Evolutionary conservation across 2,797 vertebrate species (phyloP).

Genomic region (Megalops cyprinoides): DNA sequence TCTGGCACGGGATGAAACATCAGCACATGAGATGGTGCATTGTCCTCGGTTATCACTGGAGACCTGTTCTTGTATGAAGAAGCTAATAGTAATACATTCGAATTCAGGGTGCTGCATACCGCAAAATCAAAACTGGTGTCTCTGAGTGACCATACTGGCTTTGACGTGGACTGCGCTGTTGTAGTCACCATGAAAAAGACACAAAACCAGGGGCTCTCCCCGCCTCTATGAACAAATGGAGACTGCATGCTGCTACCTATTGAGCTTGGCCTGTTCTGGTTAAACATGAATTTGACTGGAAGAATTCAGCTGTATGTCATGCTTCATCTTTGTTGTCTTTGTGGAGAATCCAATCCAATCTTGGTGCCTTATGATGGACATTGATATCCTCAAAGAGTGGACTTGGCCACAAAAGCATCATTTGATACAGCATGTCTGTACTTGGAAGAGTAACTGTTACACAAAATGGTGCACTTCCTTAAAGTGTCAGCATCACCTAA

Average conservation of each 20-base stretch:
- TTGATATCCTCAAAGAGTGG: too few species aligned
- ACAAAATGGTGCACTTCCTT: too few species aligned
- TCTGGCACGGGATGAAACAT: not conserved
- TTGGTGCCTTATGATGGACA: too few species aligned
- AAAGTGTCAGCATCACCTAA: too few species aligned
- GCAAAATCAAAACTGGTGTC: not conserved
- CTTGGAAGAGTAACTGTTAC: too few species aligned
- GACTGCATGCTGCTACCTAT: not conserved
- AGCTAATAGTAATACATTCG: slow-evolving; percentile 3
- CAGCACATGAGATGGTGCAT: not conserved
- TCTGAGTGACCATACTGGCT: not conserved
- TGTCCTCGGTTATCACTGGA: not conserved
- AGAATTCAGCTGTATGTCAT: too few species aligned
- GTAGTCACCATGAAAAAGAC: not conserved
- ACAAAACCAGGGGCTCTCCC: not conserved
- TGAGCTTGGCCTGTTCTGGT: not conserved
- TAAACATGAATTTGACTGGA: not conserved
- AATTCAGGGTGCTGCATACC: not conserved
- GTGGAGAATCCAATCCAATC: too few species aligned
- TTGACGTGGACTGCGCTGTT: too few species aligned
- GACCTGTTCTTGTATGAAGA: not conserved
- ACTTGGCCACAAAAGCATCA: too few species aligned
- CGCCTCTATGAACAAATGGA: not conserved
- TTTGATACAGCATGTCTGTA: too few species aligned
- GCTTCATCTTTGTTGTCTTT: too few species aligned